Base-by-base conservation (phyloP, 1,140 invertebrate species). In the Aphis craccivora region DNA sequence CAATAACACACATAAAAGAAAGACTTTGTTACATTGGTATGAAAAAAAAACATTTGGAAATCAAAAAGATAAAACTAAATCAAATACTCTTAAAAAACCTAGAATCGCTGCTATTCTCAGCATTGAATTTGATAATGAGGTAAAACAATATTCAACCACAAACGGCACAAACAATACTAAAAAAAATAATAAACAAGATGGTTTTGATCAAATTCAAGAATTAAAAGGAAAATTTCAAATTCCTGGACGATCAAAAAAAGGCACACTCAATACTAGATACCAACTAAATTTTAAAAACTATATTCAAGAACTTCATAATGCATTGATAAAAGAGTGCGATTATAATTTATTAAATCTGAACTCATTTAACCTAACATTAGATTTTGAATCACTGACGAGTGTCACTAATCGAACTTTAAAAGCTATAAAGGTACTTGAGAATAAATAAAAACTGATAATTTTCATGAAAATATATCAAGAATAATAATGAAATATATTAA, bases 381-480 rank as follows among this genome's bases (percentile, higher is more conserved):
- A 92, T 18, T 14, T 25, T 25, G 91, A 92, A 48, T 35, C 76
- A 0, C 37, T 92, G 67, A 48, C 43, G 8, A 92, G 35, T 51
- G n/a, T 92, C 22, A 83, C 76, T 14, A 25, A 23, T 23, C 60
- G 1, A 0, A 81, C 91, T 3, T 25, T 51, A 3, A 92, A 84
- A 83, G 91, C 91, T 35, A 92, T 92, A 51, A 83, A 92, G 76
- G 91, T 92, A 92, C 30, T 5, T 37, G 6, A 35, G 2, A 91
- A 67, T 30, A 55, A 11, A 14, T 67, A 5, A 76, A 18, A 20
- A 76, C 23, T n/a, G n/a, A n/a, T 18, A 5, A 76, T 67, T n/a
- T 11, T 67, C 30, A 60, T 14, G 14, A 60, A 11, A 60, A 60
- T 30, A 14, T 14, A 51, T 45, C 11, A 60, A 60, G 9, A 67